Base-by-base conservation (phyloP, 1,140 invertebrate genomes). In the Pogonomyrmex californicus region DNA sequence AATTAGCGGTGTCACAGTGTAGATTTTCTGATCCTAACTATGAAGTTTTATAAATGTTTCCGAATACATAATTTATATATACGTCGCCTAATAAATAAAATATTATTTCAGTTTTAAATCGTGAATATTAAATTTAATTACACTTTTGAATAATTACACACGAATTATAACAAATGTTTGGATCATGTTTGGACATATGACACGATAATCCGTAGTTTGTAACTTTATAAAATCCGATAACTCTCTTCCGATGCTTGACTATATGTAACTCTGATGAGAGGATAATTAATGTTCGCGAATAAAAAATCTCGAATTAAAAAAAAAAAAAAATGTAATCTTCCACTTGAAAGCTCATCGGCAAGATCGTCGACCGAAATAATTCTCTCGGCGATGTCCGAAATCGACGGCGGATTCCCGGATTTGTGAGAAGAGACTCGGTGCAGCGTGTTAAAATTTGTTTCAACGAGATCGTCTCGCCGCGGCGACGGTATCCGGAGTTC, bases 391-490 rank as follows among this genome's bases (percentile, higher is more conserved):
- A 49, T 36, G 51, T n/a, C 12, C n/a, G 12, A 14, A 66, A 66
- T 60, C 33, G 47, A 56, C 14, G 23, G n/a, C 38, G 51, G 9
- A 44, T 23, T 68, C 7, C 3, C 9, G 47, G 49, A 81, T 81
- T 70, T 68, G 36, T 17, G n/a, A 12, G 44, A 12, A 47, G 44
- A 33, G 36, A 81, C 36, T 70, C 65, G 23, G 6, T 23, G 49
- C 23, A 51, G 47, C 73, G 38, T 41, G 47, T 30, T 70, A 70
- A 81, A 81, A 70, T 81, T 70, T 70, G 78, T 56, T 70, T 47
- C 49, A 58, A 38, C 49, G 36, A 54, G 44, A 81, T 56, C 77
- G 60, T 12, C 63, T 30, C 12, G 23, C 30, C 33, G 54, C 56
- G 38, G 1, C 41, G 4, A 12, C 47, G 41, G 44, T 49, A 68